Base-by-base conservation (phyloP, 1,140 invertebrate genomes). In the Cotesia chilonis region DNA sequence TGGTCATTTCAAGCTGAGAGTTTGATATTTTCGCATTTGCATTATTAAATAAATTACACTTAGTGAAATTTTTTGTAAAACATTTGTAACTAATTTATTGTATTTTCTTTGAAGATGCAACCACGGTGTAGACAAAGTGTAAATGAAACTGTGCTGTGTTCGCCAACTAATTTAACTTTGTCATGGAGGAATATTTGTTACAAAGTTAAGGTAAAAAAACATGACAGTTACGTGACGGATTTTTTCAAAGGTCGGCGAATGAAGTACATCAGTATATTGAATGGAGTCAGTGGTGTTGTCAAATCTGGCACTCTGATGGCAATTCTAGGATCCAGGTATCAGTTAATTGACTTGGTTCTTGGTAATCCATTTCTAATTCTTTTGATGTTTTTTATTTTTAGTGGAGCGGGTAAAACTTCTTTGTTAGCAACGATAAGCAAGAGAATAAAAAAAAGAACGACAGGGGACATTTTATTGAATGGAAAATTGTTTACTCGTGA, bases 361-460 rank as follows among this genome's bases (percentile, higher is more conserved):
- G 7, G 4, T 9, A 28, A 20, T 60, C 10, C 3, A 4, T 20
- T 28, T 36, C 0, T 60, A 73, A 68, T 72, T 71, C 75, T 70
- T 71, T 65, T 59, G 12, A 51, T 68, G 60, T 73, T 67, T 72
- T 28, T 73, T 65, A 54, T n/a, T 55, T 59, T 63, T 55, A 92
- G 92, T 87, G 92, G 92, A 9, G 89, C 90, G 55, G 92, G 92
- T 52, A 93, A 93, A 86, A 94, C 92, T 41, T 92, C 92, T 28
- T 78, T 94, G 6, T 82, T 94, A 28, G 90, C 91, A 6, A 89
- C 90, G 2, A 90, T 93, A 73, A 92, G 92, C 79, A 88, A 90
- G 71, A 87, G 91, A 71, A 87, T 91, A 69, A 90, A 90, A 80
- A 89, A 82, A 54, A 88, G 89, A 60, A 83, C 90, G 77, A 87